Evolutionary conservation across 64 coral and sea anemone species (phyloP).

Genomic region (Montipora efflorescens): DNA sequence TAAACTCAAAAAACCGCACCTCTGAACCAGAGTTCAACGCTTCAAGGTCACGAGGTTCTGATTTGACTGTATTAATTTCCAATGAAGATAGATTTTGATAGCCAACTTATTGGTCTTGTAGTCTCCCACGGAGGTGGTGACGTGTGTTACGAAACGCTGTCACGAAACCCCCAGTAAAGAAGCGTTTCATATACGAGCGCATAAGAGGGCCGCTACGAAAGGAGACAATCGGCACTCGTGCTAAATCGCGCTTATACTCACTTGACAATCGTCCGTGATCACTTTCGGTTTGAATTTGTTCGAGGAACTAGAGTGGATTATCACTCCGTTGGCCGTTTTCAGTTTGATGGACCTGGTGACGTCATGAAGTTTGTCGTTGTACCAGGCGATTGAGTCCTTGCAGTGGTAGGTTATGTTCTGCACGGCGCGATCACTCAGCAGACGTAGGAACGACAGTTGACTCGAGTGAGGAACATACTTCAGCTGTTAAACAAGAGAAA

Average conservation of each 20-base stretch:
- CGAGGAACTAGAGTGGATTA: slow-evolving; percentile 87
- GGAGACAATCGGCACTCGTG: too few species aligned
- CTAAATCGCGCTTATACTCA: slow-evolving; percentile 25
- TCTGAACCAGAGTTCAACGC: too few species aligned
- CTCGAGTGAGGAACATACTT: slow-evolving; percentile 74
- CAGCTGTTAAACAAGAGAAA: slow-evolving; percentile 62
- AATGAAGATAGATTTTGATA: too few species aligned
- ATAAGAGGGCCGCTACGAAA: too few species aligned
- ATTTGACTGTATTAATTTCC: too few species aligned
- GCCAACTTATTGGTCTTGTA: too few species aligned
- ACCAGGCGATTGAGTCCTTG: slow-evolving; percentile 94
- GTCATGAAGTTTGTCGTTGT: slow-evolving; percentile 63
- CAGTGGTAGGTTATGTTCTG: slow-evolving; percentile 97
- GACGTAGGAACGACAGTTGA: slow-evolving; percentile 91
- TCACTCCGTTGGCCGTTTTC: slow-evolving; percentile 82
- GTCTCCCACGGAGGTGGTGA: too few species aligned
- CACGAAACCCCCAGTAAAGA: too few species aligned
- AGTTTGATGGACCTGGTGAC: slow-evolving; percentile 88
- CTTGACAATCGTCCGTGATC: slow-evolving; percentile 83
- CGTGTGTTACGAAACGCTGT: too few species aligned
- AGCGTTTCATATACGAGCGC: too few species aligned
- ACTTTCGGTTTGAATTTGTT: slow-evolving; percentile 95
- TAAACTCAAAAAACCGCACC: too few species aligned
- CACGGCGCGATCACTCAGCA: slow-evolving; percentile 88
- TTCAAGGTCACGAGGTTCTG: too few species aligned